Conservation (phyloP, 2,113 vertebrate species). For the Fulica atra region DNA sequence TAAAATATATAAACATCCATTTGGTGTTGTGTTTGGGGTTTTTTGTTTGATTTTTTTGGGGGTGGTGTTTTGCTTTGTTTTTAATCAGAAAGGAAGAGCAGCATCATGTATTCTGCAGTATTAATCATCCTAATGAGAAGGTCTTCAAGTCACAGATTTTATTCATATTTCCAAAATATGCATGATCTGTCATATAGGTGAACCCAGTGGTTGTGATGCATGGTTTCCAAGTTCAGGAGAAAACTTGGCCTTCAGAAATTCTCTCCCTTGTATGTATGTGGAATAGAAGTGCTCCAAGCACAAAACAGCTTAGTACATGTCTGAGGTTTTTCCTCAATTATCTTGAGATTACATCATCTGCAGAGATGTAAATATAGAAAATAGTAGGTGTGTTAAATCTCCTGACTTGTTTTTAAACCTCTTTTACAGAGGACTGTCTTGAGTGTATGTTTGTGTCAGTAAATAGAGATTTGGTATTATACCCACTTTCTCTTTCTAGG, state of each 20-base stretch:
- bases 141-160: not conserved
- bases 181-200: not conserved
- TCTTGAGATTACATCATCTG: constrained; percentile 30
- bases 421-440: not conserved
- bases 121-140: not conserved
- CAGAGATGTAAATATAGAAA: constrained; percentile 48
- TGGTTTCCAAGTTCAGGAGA: not conserved
- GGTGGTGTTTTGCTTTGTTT: not conserved
- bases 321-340: not conserved
- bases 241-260: not conserved
- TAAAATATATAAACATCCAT: not conserved
- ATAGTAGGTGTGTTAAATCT: constrained; percentile 32
- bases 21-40: not conserved
- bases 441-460: not conserved
- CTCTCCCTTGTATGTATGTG: not conserved
- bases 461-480: not conserved
- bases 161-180: not conserved
- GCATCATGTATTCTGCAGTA: not conserved
- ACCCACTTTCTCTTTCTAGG: not conserved
- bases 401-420: not conserved
- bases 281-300: not conserved
- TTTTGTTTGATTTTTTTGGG: too few relatives aligned
- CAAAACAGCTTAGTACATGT: not conserved
- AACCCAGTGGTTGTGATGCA: not conserved
- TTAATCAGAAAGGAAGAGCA: not conserved